Conservation (phyloP, 2,888 invertebrate genomes). For the Hartigia nigra region DNA sequence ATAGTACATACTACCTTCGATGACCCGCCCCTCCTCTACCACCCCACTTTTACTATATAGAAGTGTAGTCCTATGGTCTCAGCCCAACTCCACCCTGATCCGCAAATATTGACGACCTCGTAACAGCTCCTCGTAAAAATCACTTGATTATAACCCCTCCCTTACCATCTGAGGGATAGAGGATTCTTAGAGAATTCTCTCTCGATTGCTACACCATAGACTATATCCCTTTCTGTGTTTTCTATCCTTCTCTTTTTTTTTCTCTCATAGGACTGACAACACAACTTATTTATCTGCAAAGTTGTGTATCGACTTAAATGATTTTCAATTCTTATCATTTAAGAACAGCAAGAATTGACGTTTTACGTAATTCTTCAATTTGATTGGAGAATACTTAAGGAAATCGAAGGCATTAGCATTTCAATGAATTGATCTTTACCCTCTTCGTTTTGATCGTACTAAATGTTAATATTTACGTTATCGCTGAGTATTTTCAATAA, state of each 20-base stretch:
- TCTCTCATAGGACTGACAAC: background rate
- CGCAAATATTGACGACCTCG: slow-evolving; percentile 54
- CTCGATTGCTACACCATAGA: background rate
- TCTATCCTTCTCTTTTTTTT: background rate
- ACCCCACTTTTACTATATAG: slow-evolving; percentile 20
- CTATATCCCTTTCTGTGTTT: background rate
- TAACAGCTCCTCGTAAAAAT: slow-evolving; percentile 56
- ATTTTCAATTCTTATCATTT: background rate
- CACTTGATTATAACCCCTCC: slow-evolving; percentile 43
- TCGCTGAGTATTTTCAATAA: background rate
- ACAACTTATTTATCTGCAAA: background rate
- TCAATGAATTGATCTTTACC: background rate
- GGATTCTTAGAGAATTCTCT: background rate
- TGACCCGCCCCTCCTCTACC: slow-evolving; percentile 17
- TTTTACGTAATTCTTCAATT: background rate
- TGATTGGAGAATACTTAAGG: background rate
- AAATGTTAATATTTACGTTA: no score
- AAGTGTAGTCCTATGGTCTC: slow-evolving; percentile 28
- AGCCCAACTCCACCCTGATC: slow-evolving; percentile 41
- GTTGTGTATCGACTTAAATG: background rate
- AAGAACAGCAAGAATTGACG: background rate
- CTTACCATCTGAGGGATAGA: background rate
- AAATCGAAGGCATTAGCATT: background rate
- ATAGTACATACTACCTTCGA: background rate
- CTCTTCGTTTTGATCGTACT: background rate